phyloP scores from a whole-genome alignment of 2,888 invertebrate genomes.

The Orthosia gracilis region DNA sequence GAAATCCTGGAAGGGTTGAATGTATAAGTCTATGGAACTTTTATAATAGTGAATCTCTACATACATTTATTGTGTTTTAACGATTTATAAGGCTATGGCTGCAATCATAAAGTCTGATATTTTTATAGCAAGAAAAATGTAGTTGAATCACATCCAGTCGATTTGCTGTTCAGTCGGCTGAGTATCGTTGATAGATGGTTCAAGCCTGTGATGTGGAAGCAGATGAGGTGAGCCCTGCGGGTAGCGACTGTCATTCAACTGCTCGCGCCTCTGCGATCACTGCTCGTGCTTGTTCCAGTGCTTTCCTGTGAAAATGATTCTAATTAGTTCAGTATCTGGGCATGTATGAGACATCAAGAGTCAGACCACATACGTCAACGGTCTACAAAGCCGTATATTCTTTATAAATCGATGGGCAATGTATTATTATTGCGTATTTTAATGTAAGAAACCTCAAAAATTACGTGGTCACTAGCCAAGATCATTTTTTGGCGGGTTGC shows the following conservation, averaged over 20 bases:
- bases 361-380: too few species aligned
- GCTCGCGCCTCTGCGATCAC: slow-evolving; percentile 83
- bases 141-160: not conserved
- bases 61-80: not conserved
- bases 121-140: too few species aligned
- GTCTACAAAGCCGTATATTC: too few species aligned
- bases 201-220: not conserved
- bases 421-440: too few species aligned
- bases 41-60: not conserved
- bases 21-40: not conserved
- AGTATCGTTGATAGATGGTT: not conserved
- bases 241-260: slow-evolving; percentile 70
- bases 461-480: too few species aligned
- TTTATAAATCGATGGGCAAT: too few species aligned
- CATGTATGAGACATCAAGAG: not conserved
- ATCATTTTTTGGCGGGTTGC: too few species aligned
- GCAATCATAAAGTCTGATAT: slow-evolving; percentile 4
- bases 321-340: not conserved
- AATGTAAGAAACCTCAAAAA: too few species aligned
- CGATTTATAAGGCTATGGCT: slow-evolving; percentile 11
- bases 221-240: not conserved
- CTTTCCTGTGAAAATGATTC: slow-evolving; percentile 78
- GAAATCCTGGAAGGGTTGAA: not conserved
- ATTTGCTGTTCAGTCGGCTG: too few species aligned
- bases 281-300: slow-evolving; percentile 83